Conservation (phyloP, 2,797 vertebrate species). For the Manis pentadactyla region DNA sequence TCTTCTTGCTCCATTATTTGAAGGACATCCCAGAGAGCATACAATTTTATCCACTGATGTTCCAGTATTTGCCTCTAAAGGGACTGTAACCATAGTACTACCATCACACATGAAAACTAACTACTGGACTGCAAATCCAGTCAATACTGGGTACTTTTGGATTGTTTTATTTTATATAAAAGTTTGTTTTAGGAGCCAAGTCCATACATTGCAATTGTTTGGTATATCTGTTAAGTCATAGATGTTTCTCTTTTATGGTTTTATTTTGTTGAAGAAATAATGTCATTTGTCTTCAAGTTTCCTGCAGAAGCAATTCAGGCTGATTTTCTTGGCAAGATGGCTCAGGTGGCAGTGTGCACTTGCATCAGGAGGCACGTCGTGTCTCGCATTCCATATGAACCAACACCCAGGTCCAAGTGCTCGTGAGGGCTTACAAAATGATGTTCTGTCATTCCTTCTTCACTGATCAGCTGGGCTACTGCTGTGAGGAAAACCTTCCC, state of each 20-base stretch:
- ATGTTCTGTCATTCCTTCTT: neutral
- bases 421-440: neutral
- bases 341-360: too few relatives aligned
- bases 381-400: too few relatives aligned
- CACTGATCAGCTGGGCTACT: neutral
- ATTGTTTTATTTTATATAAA: neutral
- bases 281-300: too few relatives aligned
- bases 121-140: neutral
- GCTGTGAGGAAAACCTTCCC: neutral
- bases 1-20: too few relatives aligned
- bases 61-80: neutral
- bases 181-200: neutral
- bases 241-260: neutral
- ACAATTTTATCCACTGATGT: neutral
- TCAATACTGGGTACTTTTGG: neutral
- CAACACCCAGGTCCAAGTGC: neutral
- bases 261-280: neutral
- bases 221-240: neutral
- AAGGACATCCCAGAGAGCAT: too few relatives aligned
- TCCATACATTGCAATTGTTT: neutral
- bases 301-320: too few relatives aligned
- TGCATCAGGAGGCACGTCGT: neutral
- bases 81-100: neutral
- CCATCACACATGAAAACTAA: neutral
- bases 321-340: too few relatives aligned